Percentiles rank a stretch among this genome's conserved stretches.
phyloP scores from a whole-genome alignment of 2,797 vertebrate species.

The Taenioides sp. region DNA sequence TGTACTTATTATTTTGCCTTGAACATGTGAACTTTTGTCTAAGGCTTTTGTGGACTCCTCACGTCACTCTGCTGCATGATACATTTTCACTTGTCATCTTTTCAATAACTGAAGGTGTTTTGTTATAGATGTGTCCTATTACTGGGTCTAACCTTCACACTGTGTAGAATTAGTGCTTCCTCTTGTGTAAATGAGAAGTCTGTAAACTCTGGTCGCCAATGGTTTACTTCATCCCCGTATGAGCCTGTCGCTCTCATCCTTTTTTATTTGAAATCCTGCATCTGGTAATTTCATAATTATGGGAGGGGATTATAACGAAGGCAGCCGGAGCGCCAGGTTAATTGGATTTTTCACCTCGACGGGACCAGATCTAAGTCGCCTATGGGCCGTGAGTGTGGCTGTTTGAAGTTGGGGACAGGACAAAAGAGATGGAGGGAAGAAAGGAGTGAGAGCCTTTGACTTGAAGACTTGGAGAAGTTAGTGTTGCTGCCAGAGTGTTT shows the following conservation, averaged over 20 bases:
- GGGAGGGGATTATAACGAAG: slow-evolving; percentile 77
- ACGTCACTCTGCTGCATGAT: not conserved
- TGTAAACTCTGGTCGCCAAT: slow-evolving; percentile 48
- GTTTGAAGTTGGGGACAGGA: slow-evolving; percentile 76
- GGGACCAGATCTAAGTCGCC: slow-evolving; percentile 74
- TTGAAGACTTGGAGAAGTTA: slow-evolving; percentile 69
- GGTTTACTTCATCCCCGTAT: slow-evolving; percentile 68
- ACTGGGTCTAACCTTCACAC: slow-evolving; percentile 64
- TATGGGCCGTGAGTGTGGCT: slow-evolving; percentile 71
- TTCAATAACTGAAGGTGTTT: slow-evolving; percentile 33
- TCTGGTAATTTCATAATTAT: slow-evolving; percentile 82
- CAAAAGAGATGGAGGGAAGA: slow-evolving; percentile 69
- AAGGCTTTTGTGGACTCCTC: not conserved
- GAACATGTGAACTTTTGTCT: not conserved
- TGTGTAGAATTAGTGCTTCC: slow-evolving; percentile 43
- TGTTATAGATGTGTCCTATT: slow-evolving; percentile 48
- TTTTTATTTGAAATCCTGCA: slow-evolving; percentile 79
- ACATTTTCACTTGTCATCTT: slow-evolving; percentile 20
- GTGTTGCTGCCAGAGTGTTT: slow-evolving; percentile 67
- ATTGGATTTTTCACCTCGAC: slow-evolving; percentile 81
- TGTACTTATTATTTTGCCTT: too few relatives aligned
- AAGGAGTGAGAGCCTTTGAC: slow-evolving; percentile 68
- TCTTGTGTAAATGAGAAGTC: slow-evolving; percentile 62
- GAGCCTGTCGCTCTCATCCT: slow-evolving; percentile 66
- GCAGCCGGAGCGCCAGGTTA: slow-evolving; percentile 78